Evolutionary conservation across 2,113 vertebrate species (phyloP), one percentile per base, ranked within the genome.

Genomic region (Anhinga rufa): DNA sequence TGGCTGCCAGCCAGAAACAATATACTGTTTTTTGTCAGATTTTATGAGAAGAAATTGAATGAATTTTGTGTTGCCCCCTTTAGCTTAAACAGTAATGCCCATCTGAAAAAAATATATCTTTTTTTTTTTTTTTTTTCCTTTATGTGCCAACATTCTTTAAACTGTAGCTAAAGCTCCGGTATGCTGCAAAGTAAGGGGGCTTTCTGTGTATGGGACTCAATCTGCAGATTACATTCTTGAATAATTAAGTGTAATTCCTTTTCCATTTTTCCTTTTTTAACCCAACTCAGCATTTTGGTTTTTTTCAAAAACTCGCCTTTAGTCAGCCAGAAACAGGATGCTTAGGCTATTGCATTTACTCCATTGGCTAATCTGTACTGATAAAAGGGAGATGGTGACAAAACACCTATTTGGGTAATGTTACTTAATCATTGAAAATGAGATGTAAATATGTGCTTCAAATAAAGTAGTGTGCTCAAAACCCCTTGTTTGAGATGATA

Each of bases 21-120:
- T 78, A 34, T 28, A 68, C 48, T 75, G 24, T 60, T 95, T 84
- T 90, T 84, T 90, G 38, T 85, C 46, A 90, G 25, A 42, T 90
- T 97, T 90, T 72, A 66, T 65, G 76, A 84, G 82, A 64, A 89
- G 60, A 96, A 93, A 78, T 78, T 38, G 72, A 92, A 72, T 58
- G 22, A 64, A 77, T 80, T 94, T 92, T 79, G 17, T 65, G 31
- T 76, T 70, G 24, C 57, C 10, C 29, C 54, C 93, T 78, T 64
- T 79, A 78, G 31, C 71, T 66, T 82, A 92, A 86, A 84, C 64
- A 72, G 54, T 70, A 93, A 52, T 40, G 24, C 18, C 22, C 61
- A 44, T 71, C 75, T 86, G 44, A 48, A 85, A 92, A 61, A 60
- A n/a, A n/a, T n/a, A n/a, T n/a, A n/a, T n/a, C n/a, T 14, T 8